phyloP scores from a whole-genome alignment of 2,888 invertebrate species.

The Drosophila testacea region DNA sequence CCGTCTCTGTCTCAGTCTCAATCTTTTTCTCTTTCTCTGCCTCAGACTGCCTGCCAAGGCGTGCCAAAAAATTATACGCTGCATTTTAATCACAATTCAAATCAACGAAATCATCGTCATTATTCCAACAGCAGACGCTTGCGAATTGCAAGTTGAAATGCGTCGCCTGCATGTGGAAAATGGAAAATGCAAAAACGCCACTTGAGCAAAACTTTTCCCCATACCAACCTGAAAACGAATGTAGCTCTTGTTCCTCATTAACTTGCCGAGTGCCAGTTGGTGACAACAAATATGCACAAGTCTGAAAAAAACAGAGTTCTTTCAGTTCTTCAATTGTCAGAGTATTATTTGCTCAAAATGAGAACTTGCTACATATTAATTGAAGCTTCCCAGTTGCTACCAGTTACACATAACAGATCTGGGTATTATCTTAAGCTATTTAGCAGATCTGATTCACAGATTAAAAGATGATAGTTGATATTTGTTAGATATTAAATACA shows the following conservation, averaged over 20 bases:
- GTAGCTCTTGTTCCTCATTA: constrained; percentile 61
- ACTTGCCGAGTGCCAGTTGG: constrained; percentile 52
- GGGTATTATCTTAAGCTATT: no score
- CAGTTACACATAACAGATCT: background rate
- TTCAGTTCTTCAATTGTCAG: constrained; percentile 9
- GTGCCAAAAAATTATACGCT: constrained; percentile 76
- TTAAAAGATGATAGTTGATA: no score
- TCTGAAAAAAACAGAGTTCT: constrained; percentile 18
- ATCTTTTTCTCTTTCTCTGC: background rate
- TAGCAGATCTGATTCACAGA: no score
- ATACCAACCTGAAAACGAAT: constrained; percentile 20
- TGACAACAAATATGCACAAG: constrained; percentile 27
- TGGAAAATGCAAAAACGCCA: constrained; percentile 58
- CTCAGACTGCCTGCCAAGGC: constrained; percentile 31
- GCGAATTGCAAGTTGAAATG: constrained; percentile 43
- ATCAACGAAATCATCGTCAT: constrained; percentile 81
- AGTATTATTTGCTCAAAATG: background rate
- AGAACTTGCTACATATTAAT: background rate
- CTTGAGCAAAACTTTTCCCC: constrained; percentile 56
- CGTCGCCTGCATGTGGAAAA: constrained; percentile 46
- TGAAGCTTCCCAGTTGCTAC: background rate
- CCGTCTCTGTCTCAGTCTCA: background rate
- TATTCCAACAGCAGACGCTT: constrained; percentile 59
- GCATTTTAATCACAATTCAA: constrained; percentile 84
- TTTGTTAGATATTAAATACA: no score